Evolutionary conservation across 2,113 vertebrate genomes (phyloP), one percentile per base, ranked within the genome.

Genomic region (Cercocebus atys): DNA sequence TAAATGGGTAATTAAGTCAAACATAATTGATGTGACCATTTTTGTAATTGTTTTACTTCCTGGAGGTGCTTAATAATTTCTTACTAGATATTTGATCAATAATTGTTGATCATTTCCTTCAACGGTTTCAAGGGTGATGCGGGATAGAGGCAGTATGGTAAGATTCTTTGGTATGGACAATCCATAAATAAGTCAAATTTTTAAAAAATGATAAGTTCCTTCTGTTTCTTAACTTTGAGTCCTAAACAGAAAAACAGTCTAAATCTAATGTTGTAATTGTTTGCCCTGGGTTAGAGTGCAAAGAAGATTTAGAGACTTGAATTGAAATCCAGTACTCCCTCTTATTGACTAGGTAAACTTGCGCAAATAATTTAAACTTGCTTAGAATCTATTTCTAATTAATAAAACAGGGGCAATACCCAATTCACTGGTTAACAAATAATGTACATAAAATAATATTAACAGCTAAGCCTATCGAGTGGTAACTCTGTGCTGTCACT

Each of bases 331-430:
- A 25, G 9, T 55, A 81, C 3, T 89, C 8, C 6, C 35, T 81
- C 10, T 59, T 32, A 78, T 3, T 79, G 4, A 85, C 30, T 57
- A 30, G 32, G 13, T 82, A 82, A 82, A 7, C 5, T 43, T 52
- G 27, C 73, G 11, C 14, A 93, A 96, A 97, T 90, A 59, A 79
- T 88, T 83, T 68, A 68, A 84, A 93, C 18, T 91, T 80, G 6
- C 27, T 93, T 16, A 93, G 6, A 73, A 30, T 73, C 4, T 50
- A 73, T 93, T 93, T 72, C 35, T 90, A 93, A 75, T 90, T 83
- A 73, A 64, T 66, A 88, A 88, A 88, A 68, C 8, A 66, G 45
- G 6, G 5, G 1, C 16, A 57, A 27, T 84, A 45, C 59, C 5
- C 10, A 22, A 55, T 66, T 95, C 23, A 90, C 11, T 87, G 11